Conservation (phyloP, 2,797 vertebrate genomes). For the Onychomys leucogaster region DNA sequence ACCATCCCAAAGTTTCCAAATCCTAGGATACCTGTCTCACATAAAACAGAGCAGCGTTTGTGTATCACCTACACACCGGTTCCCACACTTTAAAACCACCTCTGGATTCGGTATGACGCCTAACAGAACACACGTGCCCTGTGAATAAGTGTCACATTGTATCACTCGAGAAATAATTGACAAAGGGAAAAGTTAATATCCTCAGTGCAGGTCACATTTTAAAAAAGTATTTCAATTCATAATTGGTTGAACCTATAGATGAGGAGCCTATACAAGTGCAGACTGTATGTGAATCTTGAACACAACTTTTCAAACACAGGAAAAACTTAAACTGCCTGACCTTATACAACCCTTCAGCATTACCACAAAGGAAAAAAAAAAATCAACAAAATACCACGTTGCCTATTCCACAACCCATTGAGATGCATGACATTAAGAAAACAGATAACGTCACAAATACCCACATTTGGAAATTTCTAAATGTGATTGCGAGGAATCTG, state of each 20-base stretch:
- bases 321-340: slow-evolving; percentile 36
- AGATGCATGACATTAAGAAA: slow-evolving; percentile 25
- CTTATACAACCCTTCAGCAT: slow-evolving; percentile 1
- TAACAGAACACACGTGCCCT: not conserved
- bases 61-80: not conserved
- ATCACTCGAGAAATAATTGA: not conserved
- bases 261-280: not conserved
- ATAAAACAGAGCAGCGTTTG: not conserved
- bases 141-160: not conserved
- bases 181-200: not conserved
- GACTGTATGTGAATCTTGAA: not conserved
- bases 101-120: not conserved
- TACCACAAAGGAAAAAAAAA: not conserved
- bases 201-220: not conserved
- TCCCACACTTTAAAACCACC: not conserved
- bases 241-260: not conserved
- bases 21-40: not conserved
- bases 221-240: not conserved
- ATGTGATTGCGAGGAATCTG: not conserved
- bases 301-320: not conserved
- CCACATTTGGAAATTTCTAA: not conserved
- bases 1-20: not conserved
- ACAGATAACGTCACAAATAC: not conserved
- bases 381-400: not conserved
- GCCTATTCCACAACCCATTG: not conserved